Conservation (phyloP, 2,797 vertebrate genomes). For the Neosilurus mollespiculum region DNA sequence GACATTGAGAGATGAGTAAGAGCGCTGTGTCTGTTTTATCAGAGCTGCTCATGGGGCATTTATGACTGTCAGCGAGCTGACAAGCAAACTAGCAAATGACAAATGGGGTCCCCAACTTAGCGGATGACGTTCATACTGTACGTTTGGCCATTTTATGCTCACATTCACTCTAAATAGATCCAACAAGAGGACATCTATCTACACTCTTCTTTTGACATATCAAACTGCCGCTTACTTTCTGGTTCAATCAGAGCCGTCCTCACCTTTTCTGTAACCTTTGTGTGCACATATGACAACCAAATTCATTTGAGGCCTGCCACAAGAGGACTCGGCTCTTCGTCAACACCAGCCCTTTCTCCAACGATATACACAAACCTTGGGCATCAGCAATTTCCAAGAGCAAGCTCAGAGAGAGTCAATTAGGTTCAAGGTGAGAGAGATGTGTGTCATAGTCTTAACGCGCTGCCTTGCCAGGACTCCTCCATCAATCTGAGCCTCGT, state of each 20-base stretch:
- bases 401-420: conserved; percentile 72
- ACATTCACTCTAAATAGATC: conserved; percentile 25
- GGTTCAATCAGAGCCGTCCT: conserved; percentile 24
- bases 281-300: conserved; percentile 23
- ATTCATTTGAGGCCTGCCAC: conserved; percentile 21
- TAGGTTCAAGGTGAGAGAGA: conserved; percentile 76
- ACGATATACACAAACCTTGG: conserved; percentile 35
- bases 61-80: conserved; percentile 51
- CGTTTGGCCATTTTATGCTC: conserved; percentile 12
- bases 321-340: conserved; percentile 23
- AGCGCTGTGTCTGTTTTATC: conserved; percentile 49
- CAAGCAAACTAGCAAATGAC: conserved; percentile 54
- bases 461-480: conserved; percentile 62
- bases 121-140: conserved; percentile 23
- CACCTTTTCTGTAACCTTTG: conserved; percentile 37
- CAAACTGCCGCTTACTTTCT: conserved; percentile 2
- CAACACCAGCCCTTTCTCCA: conserved; percentile 17
- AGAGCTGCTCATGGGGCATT: conserved; percentile 47
- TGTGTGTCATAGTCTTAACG: conserved; percentile 70
- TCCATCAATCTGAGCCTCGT: conserved; percentile 66
- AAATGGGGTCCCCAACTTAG: conserved; percentile 40
- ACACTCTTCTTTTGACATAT: background rate
- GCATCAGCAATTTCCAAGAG: conserved; percentile 70
- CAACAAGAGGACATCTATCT: conserved; percentile 23
- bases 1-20: conserved; percentile 49